These are phyloP conservation scores for Lepidochrysops patricia DNA, from an alignment of 2,888 invertebrate genomes.

Conservation along the genomic window DNA sequence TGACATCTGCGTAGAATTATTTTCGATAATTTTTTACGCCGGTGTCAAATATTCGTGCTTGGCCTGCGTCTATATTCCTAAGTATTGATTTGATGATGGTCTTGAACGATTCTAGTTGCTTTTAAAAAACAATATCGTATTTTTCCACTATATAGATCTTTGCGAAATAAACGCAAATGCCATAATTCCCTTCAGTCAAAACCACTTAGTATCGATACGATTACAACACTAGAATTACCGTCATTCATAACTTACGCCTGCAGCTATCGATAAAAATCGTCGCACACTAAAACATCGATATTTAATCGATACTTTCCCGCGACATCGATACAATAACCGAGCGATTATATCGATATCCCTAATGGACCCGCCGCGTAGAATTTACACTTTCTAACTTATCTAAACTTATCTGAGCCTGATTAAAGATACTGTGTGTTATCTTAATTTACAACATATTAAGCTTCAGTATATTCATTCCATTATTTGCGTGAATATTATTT, in stretches of 20 bases:
- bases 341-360: conserved; percentile 67
- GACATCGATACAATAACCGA: conserved; percentile 66
- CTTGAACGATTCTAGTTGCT: too few relatives aligned
- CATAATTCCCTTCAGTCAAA: background rate
- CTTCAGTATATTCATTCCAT: too few relatives aligned
- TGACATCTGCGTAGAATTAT: too few relatives aligned
- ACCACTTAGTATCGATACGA: background rate
- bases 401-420: conserved; percentile 47
- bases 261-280: conserved; percentile 39
- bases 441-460: conserved; percentile 35
- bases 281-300: conserved; percentile 53
- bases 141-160: too few relatives aligned
- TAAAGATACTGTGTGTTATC: conserved; percentile 48
- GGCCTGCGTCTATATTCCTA: too few relatives aligned
- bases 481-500: too few relatives aligned
- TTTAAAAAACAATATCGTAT: too few relatives aligned
- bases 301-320: conserved; percentile 53
- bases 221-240: background rate
- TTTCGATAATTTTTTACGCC: too few relatives aligned
- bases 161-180: background rate
- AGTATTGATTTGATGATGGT: too few relatives aligned
- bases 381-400: conserved; percentile 70
- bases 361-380: conserved; percentile 62
- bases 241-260: conserved; percentile 26
- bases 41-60: too few relatives aligned